Base-by-base conservation (phyloP, 2,113 vertebrate species). In the Dascyllus trimaculatus region DNA sequence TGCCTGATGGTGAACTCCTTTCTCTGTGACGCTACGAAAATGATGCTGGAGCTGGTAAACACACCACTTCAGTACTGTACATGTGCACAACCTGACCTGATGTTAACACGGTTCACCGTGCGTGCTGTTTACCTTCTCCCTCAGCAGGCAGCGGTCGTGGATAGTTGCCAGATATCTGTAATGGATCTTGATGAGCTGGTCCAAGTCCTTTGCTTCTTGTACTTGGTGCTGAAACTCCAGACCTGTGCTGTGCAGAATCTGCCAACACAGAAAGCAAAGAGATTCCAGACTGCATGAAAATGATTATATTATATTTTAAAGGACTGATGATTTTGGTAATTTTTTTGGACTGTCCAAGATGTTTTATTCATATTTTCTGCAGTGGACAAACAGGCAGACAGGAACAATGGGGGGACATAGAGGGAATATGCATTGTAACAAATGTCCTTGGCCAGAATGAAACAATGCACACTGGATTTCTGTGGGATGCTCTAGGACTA, bases 211-310 rank as follows among this genome's bases (percentile, higher is more conserved):
- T 14, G 98, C 98, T 91, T 99, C 98, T 80, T 99, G 96, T 0
- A 99, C 97, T 83, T 99, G 98, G 89, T 99, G 97, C 78, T 99
- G 97, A 93, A 99, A 99, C 87, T 99, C 98, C 86, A 99, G 93
- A 7, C 97, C 98, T 0, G 98, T 99, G 88, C 98, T 99, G 77
- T 99, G 98, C 65, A 99, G 95, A 86, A 99, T 99, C 98, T 99
- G 92, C 17, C 22, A 78, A 61, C 22, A 71, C 7, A 84, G 5
- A 15, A 11, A 2, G 2, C 1, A 61, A 10, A 75, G 14, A 32
- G 3, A 53, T 24, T 40, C n/a, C 15, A 56, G 2, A 17, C 10
- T 13, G 32, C 9, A 18, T 49, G 6, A 11, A n/a, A 43, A 15
- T 14, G 0, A 48, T 25, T 26, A 0, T 0, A 4, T 62, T 21